These are phyloP conservation scores for Lagorchestes hirsutus DNA, from an alignment of 2,797 vertebrate species.

Conservation along the genomic window DNA sequence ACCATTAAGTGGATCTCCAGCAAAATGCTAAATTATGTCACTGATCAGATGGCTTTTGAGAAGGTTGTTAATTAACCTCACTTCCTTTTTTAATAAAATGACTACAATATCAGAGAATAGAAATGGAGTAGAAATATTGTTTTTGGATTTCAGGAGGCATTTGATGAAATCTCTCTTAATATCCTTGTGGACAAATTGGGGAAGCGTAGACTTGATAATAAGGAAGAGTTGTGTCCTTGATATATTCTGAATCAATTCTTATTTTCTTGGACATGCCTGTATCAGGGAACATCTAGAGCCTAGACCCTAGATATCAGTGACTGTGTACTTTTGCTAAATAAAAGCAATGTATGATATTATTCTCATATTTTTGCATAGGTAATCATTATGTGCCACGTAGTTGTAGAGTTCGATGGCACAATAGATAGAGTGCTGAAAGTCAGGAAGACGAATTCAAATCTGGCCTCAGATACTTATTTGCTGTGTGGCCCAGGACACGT, in stretches of 20 bases:
- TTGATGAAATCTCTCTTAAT: not conserved
- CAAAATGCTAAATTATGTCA: not conserved
- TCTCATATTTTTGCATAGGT: not conserved
- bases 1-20: not conserved
- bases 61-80: not conserved
- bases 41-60: not conserved
- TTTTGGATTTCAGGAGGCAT: not conserved
- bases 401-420: not conserved
- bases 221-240: not conserved
- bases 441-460: not conserved
- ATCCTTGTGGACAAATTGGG: not conserved
- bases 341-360: not conserved
- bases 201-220: not conserved
- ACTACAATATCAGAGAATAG: not conserved
- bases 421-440: not conserved
- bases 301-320: not conserved
- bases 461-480: not conserved
- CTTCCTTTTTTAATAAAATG: not conserved
- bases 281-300: not conserved
- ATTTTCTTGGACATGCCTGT: not conserved
- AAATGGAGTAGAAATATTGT: not conserved
- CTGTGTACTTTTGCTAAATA: not conserved
- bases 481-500: conserved; percentile 18
- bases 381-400: not conserved
- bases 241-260: not conserved